phyloP scores from a whole-genome alignment of 2,113 vertebrate genomes.

The Columba livia region DNA sequence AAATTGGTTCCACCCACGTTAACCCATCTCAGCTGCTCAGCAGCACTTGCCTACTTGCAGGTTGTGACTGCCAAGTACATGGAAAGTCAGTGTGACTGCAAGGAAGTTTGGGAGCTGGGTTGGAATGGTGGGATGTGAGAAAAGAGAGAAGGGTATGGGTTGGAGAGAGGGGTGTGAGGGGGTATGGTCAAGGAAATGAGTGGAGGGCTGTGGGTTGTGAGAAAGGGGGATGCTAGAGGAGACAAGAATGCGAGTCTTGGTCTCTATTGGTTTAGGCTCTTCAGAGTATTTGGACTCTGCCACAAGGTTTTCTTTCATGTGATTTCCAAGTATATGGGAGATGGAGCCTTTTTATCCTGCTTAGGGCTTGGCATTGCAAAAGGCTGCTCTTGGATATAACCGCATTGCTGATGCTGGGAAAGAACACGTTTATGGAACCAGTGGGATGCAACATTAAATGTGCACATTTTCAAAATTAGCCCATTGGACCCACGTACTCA shows the following conservation, averaged over 20 bases:
- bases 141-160: background rate
- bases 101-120: background rate
- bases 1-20: background rate
- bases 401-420: background rate
- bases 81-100: background rate
- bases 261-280: background rate
- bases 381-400: background rate
- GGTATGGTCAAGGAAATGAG: too few species aligned
- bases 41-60: background rate
- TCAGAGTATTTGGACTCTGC: background rate
- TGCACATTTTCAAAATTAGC: background rate
- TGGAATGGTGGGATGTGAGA: background rate
- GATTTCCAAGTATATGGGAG: background rate
- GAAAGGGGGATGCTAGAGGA: background rate
- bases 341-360: background rate
- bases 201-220: background rate
- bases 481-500: accelerated
- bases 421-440: background rate
- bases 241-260: background rate
- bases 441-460: background rate
- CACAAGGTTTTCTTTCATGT: background rate
- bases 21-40: background rate
- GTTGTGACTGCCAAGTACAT: background rate
- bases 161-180: background rate
- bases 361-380: background rate